phyloP scores from a whole-genome alignment of 2,113 vertebrate genomes.

The Gasterosteus aculeatus region DNA sequence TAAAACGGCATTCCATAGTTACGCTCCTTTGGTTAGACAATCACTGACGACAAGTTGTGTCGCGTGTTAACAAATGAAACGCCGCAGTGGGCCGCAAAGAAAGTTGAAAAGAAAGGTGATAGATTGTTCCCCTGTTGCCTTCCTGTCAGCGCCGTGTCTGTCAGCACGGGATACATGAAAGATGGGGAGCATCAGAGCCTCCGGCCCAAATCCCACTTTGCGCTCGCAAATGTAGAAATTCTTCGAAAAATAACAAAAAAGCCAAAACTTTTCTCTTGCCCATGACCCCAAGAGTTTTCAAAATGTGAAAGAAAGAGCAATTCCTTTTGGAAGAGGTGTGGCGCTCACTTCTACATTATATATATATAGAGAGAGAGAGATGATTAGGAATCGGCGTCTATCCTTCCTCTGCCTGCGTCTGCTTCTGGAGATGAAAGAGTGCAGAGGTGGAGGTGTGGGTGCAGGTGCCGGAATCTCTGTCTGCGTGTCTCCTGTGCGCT shows the following conservation, averaged over 20 bases:
- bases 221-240: constrained; percentile 67
- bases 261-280: constrained; percentile 58
- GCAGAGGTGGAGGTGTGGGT: constrained; percentile 74
- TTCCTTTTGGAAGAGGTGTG: constrained; percentile 63
- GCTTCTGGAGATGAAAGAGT: constrained; percentile 67
- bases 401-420: constrained; percentile 51
- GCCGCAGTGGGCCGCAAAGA: constrained; percentile 55
- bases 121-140: constrained; percentile 70
- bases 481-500: constrained; percentile 29
- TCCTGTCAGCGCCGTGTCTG: constrained; percentile 63
- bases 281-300: constrained; percentile 71
- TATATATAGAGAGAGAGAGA: neutral
- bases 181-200: constrained; percentile 67
- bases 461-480: constrained; percentile 64
- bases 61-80: constrained; percentile 60
- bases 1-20: too few relatives aligned
- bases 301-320: constrained; percentile 13
- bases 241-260: constrained; percentile 70
- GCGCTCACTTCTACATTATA: constrained; percentile 40
- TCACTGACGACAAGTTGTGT: constrained; percentile 22
- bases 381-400: constrained; percentile 45
- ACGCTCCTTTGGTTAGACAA: constrained; percentile 61
- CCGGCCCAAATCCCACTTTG: constrained; percentile 72
- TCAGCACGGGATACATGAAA: constrained; percentile 77
- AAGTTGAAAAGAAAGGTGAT: constrained; percentile 71